A percentile compares a stretch with the other conserved stretches of the same genome.
These are phyloP conservation scores for Leptura quadrifasciata DNA, from an alignment of 2,888 invertebrate species.

Conservation along the genomic window DNA sequence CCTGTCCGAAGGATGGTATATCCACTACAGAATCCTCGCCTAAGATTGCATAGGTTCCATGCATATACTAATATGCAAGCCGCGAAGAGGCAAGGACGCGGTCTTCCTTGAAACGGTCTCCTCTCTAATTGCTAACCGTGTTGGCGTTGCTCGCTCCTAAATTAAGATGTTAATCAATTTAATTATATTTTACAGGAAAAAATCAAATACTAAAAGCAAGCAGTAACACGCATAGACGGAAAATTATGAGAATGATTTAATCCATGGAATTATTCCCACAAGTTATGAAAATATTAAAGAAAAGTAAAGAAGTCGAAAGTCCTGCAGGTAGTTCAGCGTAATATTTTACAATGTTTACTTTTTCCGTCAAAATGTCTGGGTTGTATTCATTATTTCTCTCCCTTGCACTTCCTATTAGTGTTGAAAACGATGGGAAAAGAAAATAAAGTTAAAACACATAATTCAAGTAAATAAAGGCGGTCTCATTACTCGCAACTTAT, in stretches of 20 bases:
- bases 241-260: slow-evolving; percentile 33
- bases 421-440: slow-evolving; percentile 23
- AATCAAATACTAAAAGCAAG: not conserved
- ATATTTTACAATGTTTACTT: slow-evolving; percentile 43
- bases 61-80: too few relatives aligned
- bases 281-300: slow-evolving; percentile 15
- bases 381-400: slow-evolving; percentile 30
- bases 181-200: not conserved
- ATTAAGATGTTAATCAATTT: slow-evolving; percentile 18
- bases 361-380: slow-evolving; percentile 37
- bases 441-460: slow-evolving; percentile 13
- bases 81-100: too few relatives aligned
- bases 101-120: too few relatives aligned
- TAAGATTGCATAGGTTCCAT: too few relatives aligned
- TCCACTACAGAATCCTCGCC: too few relatives aligned
- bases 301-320: not conserved
- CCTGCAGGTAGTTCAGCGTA: slow-evolving; percentile 20
- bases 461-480: slow-evolving; percentile 11
- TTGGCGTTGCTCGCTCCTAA: too few relatives aligned
- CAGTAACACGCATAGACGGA: slow-evolving; percentile 15
- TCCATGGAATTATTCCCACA: slow-evolving; percentile 13
- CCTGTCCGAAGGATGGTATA: too few relatives aligned
- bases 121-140: too few relatives aligned
- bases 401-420: slow-evolving; percentile 27
- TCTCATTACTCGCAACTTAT: slow-evolving; percentile 11